These are phyloP conservation scores for Morone saxatilis DNA, from an alignment of 2,113 vertebrate species.

Conservation along the genomic window DNA sequence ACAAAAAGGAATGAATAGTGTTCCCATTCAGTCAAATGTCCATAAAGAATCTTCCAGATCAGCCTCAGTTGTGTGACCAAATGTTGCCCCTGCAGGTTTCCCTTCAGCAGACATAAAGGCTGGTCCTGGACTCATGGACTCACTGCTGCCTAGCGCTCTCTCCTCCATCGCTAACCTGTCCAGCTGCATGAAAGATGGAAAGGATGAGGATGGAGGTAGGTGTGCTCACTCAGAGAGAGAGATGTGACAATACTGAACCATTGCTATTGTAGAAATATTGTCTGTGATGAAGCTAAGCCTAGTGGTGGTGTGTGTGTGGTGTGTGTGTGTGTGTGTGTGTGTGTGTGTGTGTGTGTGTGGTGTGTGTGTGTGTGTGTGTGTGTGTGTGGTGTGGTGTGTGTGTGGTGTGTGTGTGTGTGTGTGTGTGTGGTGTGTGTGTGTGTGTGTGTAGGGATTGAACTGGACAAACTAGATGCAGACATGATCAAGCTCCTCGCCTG, in stretches of 20 bases:
- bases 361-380: not conserved
- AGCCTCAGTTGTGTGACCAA: not conserved
- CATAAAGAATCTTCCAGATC: not conserved
- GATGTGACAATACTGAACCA: too few species aligned
- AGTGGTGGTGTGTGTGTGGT: not conserved
- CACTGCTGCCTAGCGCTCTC: slow-evolving; percentile 84
- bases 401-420: not conserved
- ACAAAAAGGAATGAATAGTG: not conserved
- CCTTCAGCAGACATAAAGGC: slow-evolving; percentile 88
- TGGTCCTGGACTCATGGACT: slow-evolving; percentile 86
- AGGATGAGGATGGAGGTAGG: slow-evolving; percentile 89
- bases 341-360: not conserved
- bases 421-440: not conserved
- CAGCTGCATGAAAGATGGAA: slow-evolving; percentile 88
- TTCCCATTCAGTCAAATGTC: not conserved
- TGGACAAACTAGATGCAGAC: slow-evolving; percentile 94
- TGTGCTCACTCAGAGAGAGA: not conserved
- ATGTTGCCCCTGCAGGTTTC: not conserved
- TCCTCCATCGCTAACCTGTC: slow-evolving; percentile 88
- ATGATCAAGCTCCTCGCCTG: slow-evolving; percentile 95
- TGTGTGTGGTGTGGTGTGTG: not conserved
- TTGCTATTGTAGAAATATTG: not conserved
- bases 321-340: not conserved
- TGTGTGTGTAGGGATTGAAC: slow-evolving; percentile 87
- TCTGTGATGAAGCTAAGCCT: not conserved